Conservation (phyloP, 2,797 vertebrate genomes). For the Sylvilagus floridanus region DNA sequence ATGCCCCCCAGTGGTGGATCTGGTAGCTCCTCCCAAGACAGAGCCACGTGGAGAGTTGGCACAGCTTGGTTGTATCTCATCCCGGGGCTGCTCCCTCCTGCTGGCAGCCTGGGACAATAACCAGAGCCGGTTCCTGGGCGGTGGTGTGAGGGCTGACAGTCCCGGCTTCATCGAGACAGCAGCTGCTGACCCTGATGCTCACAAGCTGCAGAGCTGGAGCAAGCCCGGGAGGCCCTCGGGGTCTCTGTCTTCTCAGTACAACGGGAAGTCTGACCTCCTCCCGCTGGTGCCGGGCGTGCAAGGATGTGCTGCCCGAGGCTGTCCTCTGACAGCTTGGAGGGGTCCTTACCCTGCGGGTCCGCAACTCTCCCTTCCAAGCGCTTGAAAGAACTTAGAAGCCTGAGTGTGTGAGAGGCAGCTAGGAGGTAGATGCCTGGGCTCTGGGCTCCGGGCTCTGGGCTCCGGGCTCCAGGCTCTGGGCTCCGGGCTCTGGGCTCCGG, state of each 20-base stretch:
- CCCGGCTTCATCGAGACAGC: not conserved
- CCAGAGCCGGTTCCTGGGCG: not conserved
- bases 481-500: no score
- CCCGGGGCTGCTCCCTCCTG: not conserved
- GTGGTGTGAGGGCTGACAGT: not conserved
- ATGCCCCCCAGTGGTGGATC: rapidly evolving
- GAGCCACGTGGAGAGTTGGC: rapidly evolving
- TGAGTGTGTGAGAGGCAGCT: not conserved
- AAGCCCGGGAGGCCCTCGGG: not conserved
- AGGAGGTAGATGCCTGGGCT: not conserved
- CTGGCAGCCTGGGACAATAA: not conserved
- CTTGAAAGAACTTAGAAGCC: not conserved
- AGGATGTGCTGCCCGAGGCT: rapidly evolving
- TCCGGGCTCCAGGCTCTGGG: not conserved
- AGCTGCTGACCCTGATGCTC: not conserved
- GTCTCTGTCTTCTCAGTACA: not conserved
- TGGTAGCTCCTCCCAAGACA: not conserved
- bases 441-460: no score
- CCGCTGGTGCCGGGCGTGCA: no score
- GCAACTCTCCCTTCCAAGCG: no score
- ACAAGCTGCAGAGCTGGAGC: rapidly evolving
- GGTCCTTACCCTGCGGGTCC: not conserved
- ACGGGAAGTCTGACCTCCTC: not conserved
- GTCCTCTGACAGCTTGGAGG: not conserved
- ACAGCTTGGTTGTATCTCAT: not conserved